A percentile compares a stretch with the other conserved stretches of the same genome.
Conservation (phyloP, 2,888 invertebrate species). For the Thumatha senex region DNA sequence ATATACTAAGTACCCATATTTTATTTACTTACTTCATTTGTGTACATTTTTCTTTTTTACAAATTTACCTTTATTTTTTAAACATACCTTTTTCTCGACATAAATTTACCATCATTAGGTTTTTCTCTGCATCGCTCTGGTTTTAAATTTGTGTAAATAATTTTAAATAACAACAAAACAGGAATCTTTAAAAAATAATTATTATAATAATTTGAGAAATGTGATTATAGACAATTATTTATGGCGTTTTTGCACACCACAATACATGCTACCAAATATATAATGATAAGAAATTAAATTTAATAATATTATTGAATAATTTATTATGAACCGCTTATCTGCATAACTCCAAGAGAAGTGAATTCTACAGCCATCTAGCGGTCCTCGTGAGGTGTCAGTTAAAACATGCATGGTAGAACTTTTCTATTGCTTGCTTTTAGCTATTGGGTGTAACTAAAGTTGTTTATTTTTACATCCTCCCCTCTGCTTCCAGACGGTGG, state of each 20-base stretch:
- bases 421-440: slow-evolving; percentile 53
- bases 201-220: no score
- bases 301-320: not conserved
- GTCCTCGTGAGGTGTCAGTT: slow-evolving; percentile 43
- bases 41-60: no score
- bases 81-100: no score
- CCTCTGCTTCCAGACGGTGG: slow-evolving; percentile 56
- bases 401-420: slow-evolving; percentile 65
- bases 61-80: no score
- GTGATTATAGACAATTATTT: no score
- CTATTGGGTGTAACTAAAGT: slow-evolving; percentile 23
- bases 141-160: no score
- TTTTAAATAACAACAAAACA: no score
- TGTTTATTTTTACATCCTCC: slow-evolving; percentile 39
- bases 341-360: slow-evolving; percentile 45
- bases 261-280: not conserved
- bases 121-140: no score
- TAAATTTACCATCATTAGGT: no score
- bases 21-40: no score
- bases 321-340: slow-evolving; percentile 19
- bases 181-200: no score
- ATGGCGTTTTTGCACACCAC: not conserved
- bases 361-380: slow-evolving; percentile 79
- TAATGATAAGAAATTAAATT: not conserved
- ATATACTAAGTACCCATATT: no score